Evolutionary conservation across 2,888 invertebrate genomes (phyloP).

Genomic region (Thymelicus lineola): DNA sequence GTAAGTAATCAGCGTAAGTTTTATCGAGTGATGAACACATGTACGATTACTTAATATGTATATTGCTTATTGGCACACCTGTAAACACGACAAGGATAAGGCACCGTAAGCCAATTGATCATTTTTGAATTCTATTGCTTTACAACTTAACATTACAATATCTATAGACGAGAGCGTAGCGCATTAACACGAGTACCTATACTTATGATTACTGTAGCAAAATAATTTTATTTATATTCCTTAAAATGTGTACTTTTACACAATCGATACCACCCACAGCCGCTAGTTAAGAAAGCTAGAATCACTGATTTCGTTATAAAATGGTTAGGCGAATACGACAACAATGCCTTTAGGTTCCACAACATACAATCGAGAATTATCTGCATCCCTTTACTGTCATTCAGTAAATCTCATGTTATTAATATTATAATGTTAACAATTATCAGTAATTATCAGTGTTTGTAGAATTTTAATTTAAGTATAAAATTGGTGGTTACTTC

Average conservation of each 20-base stretch:
- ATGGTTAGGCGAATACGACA: not conserved
- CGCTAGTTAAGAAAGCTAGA: constrained; percentile 6
- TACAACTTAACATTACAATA: not conserved
- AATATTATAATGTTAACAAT: no score
- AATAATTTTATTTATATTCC: constrained; percentile 21
- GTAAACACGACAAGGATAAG: not conserved
- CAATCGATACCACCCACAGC: constrained; percentile 40
- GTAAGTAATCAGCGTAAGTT: no score
- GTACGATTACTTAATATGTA: no score
- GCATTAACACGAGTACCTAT: constrained; percentile 2
- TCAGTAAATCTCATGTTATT: no score
- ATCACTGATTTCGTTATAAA: not conserved
- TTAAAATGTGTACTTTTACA: constrained; percentile 14
- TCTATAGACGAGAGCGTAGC: not conserved
- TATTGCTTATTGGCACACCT: constrained; percentile 3
- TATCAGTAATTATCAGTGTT: no score
- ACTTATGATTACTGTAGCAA: constrained; percentile 18
- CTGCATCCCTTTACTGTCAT: no score
- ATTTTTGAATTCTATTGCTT: not conserved
- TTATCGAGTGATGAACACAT: no score
- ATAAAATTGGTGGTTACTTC: not conserved
- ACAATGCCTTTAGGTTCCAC: not conserved
- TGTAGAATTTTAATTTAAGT: no score
- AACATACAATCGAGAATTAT: no score
- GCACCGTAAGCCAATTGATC: constrained; percentile 20